Conservation (phyloP, 2,888 invertebrate species). For the Acanthosepion pharaonis region DNA sequence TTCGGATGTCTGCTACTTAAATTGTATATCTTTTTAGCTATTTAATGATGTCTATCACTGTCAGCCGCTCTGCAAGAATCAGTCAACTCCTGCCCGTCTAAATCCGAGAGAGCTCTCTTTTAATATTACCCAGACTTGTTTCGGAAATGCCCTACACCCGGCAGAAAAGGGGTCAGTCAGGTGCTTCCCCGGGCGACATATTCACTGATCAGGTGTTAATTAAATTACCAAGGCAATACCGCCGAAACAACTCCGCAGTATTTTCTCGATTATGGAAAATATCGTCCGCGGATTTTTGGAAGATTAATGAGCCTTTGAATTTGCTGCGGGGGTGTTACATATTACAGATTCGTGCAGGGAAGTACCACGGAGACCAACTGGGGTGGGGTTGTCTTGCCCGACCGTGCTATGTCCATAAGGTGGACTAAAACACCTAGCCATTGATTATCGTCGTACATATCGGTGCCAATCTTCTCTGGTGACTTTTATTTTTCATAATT, state of each 20-base stretch:
- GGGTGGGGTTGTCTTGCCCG: not conserved
- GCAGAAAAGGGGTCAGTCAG: not conserved
- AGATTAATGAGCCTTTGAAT: not conserved
- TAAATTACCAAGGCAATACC: not conserved
- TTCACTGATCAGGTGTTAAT: constrained; percentile 1
- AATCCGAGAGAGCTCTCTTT: not conserved
- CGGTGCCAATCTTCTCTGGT: too few relatives aligned
- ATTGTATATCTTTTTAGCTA: too few relatives aligned
- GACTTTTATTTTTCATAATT: too few relatives aligned
- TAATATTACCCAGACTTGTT: not conserved
- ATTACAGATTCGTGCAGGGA: not conserved
- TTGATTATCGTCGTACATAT: too few relatives aligned
- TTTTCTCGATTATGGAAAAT: too few relatives aligned
- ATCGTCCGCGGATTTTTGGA: not conserved
- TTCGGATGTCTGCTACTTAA: too few relatives aligned
- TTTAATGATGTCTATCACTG: too few relatives aligned
- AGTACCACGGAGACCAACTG: not conserved
- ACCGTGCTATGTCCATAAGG: not conserved
- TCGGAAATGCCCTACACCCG: not conserved
- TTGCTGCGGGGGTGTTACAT: not conserved
- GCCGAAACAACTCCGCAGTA: not conserved
- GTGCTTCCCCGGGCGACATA: not conserved
- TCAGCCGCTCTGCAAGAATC: not conserved
- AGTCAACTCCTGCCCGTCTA: not conserved
- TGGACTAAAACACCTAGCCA: too few relatives aligned